These are phyloP conservation scores for Montifringilla adamsi DNA, from an alignment of 2,113 vertebrate species.

Conservation along the genomic window DNA sequence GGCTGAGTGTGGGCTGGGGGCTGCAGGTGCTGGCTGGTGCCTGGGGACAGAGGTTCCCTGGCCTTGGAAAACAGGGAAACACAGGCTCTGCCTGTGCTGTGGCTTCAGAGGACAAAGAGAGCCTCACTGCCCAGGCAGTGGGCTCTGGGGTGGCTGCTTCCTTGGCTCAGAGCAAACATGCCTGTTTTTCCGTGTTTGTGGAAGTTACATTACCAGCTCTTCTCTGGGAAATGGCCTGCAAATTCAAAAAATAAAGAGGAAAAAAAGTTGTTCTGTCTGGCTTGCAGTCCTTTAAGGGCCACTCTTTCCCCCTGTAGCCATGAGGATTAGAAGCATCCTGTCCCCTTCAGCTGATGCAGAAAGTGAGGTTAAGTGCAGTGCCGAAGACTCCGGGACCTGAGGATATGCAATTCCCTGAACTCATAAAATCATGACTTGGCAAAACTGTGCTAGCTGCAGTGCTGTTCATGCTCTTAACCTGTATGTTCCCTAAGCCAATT, in stretches of 20 bases:
- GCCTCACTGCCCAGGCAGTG: rapidly evolving
- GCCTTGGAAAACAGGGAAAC: not conserved
- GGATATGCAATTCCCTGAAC: not conserved
- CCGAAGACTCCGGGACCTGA: not conserved
- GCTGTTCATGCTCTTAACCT: slow-evolving; percentile 24
- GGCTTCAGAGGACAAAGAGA: not conserved
- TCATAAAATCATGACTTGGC: slow-evolving; percentile 39
- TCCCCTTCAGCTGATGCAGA: not conserved
- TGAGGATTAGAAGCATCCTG: not conserved
- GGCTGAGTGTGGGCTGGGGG: too few species aligned
- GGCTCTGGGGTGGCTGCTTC: not conserved
- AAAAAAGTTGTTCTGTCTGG: not conserved
- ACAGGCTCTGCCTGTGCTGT: not conserved
- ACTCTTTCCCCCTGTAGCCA: not conserved
- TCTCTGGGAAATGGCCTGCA: not conserved
- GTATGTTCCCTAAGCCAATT: slow-evolving; percentile 30
- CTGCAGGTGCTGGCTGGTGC: not conserved
- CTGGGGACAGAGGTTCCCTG: not conserved
- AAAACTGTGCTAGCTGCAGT: not conserved
- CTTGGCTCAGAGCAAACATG: not conserved
- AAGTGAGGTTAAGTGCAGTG: not conserved
- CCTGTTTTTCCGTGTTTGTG: rapidly evolving
- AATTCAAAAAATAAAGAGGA: not conserved
- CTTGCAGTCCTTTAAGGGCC: not conserved
- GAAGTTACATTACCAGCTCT: not conserved